A percentile compares a stretch with the other conserved stretches of the same genome.
These are phyloP conservation scores for Schizaphis graminum DNA, from an alignment of 2,888 invertebrate genomes.

Conservation along the genomic window DNA sequence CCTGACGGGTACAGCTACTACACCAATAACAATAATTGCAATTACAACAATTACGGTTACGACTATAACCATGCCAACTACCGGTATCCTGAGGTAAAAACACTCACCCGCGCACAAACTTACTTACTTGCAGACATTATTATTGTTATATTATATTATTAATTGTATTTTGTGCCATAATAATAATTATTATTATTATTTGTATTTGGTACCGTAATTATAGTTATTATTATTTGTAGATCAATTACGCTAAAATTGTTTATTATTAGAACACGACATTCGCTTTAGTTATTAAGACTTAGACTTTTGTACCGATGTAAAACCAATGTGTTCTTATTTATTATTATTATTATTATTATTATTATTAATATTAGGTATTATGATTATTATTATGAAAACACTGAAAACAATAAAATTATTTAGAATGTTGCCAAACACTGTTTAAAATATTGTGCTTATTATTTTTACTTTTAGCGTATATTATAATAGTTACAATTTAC, in stretches of 20 bases:
- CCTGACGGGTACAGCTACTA: constrained; percentile 63
- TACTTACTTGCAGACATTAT: background rate
- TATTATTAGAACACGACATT: constrained; percentile 17
- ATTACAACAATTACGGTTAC: constrained; percentile 41
- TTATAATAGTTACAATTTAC: background rate
- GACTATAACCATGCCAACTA: constrained; percentile 42
- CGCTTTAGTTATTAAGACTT: constrained; percentile 40
- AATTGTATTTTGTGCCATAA: background rate
- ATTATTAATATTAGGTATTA: constrained; percentile 5
- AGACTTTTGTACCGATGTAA: background rate
- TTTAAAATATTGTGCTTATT: constrained; percentile 27
- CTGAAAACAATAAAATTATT: background rate
- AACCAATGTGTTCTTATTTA: background rate
- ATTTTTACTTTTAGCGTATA: background rate
- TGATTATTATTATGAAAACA: constrained; percentile 15
- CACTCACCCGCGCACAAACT: background rate
- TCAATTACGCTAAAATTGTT: background rate
- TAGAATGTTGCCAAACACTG: background rate
- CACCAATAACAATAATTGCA: constrained; percentile 38
- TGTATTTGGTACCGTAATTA: background rate
- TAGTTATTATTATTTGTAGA: constrained; percentile 27
- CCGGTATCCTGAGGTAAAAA: constrained; percentile 58
- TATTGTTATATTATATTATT: background rate
- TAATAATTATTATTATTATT: constrained; percentile 4
- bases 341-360: constrained; percentile 15